Conservation (phyloP, 2,797 vertebrate species). For the Serranus cabrilla region DNA sequence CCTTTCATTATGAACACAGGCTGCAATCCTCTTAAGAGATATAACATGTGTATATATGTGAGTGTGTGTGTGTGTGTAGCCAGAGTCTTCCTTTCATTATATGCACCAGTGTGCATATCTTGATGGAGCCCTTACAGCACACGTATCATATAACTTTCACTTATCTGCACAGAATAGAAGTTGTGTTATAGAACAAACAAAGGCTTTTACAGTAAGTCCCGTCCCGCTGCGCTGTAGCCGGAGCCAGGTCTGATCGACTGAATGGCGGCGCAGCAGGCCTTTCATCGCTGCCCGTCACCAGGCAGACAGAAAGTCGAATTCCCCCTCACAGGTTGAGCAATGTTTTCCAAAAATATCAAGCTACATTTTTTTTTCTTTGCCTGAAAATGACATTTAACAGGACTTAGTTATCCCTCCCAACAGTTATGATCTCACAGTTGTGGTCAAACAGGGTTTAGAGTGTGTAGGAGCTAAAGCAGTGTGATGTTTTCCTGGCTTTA, state of each 20-base stretch:
- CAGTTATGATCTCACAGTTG: conserved; percentile 49
- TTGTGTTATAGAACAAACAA: conserved; percentile 46
- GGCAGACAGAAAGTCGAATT: conserved; percentile 34
- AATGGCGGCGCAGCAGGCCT: conserved; percentile 51
- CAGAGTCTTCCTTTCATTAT: conserved; percentile 30
- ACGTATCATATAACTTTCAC: conserved; percentile 34
- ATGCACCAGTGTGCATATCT: conserved; percentile 18
- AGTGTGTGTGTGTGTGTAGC: background rate
- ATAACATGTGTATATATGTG: conserved; percentile 37
- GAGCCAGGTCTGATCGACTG: conserved; percentile 56
- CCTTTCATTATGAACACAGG: conserved; percentile 64
- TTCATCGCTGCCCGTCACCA: conserved; percentile 47
- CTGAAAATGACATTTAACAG: conserved; percentile 43
- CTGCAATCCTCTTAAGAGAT: conserved; percentile 67
- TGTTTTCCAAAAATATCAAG: conserved; percentile 38
- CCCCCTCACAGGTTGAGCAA: conserved; percentile 25
- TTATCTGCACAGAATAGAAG: conserved; percentile 2
- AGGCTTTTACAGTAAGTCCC: conserved; percentile 41
- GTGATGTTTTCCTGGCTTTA: conserved; percentile 42
- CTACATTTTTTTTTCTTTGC: conserved; percentile 12
- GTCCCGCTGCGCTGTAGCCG: conserved; percentile 48
- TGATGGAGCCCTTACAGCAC: conserved; percentile 16
- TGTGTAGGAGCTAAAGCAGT: conserved; percentile 12
- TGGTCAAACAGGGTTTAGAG: conserved; percentile 29
- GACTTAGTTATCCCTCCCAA: conserved; percentile 15